Conservation (phyloP, 2,797 vertebrate species). For the Sus cebifrons region DNA sequence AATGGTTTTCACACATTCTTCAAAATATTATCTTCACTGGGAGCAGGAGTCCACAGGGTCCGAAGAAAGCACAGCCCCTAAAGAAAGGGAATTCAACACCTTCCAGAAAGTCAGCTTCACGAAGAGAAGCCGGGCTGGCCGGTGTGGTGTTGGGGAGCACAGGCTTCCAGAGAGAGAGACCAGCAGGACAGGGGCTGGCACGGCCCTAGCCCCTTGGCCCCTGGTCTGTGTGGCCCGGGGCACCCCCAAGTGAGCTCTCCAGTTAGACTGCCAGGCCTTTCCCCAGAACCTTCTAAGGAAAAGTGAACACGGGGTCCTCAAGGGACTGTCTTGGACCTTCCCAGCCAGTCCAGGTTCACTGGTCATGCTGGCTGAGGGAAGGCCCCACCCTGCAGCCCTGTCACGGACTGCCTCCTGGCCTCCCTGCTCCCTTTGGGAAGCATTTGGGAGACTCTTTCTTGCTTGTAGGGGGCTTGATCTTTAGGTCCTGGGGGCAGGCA, state of each 20-base stretch:
- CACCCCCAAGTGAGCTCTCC: background rate
- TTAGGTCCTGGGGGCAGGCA: background rate
- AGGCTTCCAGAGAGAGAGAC: background rate
- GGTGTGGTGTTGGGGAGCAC: rapidly evolving
- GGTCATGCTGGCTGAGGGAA: background rate
- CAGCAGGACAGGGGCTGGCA: background rate
- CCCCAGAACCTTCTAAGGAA: background rate
- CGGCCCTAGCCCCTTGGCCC: background rate
- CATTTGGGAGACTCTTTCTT: background rate
- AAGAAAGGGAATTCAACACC: background rate
- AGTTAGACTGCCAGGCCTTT: background rate
- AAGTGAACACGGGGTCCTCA: background rate
- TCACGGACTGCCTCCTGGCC: too few species aligned
- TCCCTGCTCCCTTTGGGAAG: background rate
- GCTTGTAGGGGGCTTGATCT: background rate
- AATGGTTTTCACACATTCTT: background rate
- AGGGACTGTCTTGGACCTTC: background rate
- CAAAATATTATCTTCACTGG: background rate
- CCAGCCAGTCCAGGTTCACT: rapidly evolving
- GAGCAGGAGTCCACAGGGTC: background rate
- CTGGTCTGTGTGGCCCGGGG: background rate
- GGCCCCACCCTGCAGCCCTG: background rate
- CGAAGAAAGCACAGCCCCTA: background rate
- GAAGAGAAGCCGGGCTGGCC: background rate
- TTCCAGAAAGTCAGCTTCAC: background rate